Evolutionary conservation across 2,888 invertebrate species (phyloP), one percentile per base, ranked within the genome.

Genomic region (Philhelius pedissequus): DNA sequence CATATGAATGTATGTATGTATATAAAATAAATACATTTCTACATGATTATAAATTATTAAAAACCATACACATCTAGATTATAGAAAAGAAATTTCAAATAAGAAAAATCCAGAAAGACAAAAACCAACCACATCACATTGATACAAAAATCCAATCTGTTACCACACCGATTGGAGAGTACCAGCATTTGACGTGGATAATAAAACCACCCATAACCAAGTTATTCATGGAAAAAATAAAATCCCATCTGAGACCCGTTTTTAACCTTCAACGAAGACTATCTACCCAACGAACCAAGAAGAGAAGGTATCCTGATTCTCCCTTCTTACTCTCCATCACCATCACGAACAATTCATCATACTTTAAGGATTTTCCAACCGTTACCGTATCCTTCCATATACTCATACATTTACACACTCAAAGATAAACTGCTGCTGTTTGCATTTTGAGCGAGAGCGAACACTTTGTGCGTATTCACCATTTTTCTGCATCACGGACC

Each of bases 401-500:
- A 22, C 11, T 11, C 11, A 3, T 2, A 13, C 27, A 48, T 18
- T 18, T 38, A 18, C 9, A 27, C 22, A 27, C 18, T 38, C 43
- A 69, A 20, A 9, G 22, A 35, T n/a, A 58, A 74, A 74, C 56
- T 58, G 50, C 69, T 79, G 83, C 50, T 32, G 79, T 75, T 71
- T 70, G 83, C 74, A 83, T 58, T 69, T 58, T 50, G 77, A 71
- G 54, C 30, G 40, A 20, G 77, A 71, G 54, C 30, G 40, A 20
- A n/a, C 62, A 40, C 18, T 48, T 77, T 75, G 45, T 83, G 73
- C 83, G 87, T 87, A 87, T 86, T 88, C 88, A 88, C 88, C 90
- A 90, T 90, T 91, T 90, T 91, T 92, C 91, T 90, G 91, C 91
- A 90, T 91, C 91, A 90, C 90, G 89, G 89, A 90, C 90, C 91